Evolutionary conservation across 2,113 vertebrate species (phyloP).

Genomic region (Crotalus tigris): DNA sequence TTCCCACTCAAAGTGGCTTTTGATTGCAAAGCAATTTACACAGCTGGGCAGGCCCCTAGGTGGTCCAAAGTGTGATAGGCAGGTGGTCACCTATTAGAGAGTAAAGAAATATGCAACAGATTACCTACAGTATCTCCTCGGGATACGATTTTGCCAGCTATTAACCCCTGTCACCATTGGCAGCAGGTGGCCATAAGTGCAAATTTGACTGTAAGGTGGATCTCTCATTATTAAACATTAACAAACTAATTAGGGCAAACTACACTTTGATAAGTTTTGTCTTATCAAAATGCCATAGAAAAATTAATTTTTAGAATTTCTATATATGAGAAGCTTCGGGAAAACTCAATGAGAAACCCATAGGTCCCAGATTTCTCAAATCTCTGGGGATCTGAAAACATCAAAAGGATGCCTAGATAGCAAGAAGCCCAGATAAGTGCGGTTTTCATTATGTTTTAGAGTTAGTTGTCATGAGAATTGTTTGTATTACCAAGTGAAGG

Average conservation of each 20-base stretch:
- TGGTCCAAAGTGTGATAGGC: conserved; percentile 23
- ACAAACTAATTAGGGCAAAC: not conserved
- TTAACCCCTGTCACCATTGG: not conserved
- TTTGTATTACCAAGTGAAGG: not conserved
- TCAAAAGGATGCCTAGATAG: not conserved
- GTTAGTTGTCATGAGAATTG: not conserved
- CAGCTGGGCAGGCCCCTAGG: conserved; percentile 21
- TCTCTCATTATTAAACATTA: not conserved
- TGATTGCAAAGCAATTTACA: conserved; percentile 12
- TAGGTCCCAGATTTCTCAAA: not conserved
- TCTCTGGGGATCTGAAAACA: not conserved
- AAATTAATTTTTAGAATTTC: not conserved
- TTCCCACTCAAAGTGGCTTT: not conserved
- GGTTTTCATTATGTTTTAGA: not conserved
- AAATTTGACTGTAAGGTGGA: not conserved
- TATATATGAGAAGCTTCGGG: not conserved
- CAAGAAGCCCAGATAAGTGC: not conserved
- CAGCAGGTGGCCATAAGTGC: not conserved
- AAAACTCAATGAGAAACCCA: not conserved
- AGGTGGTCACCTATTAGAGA: conserved; percentile 13
- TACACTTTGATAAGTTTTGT: not conserved
- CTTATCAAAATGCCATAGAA: not conserved
- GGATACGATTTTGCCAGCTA: not conserved
- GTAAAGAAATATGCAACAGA: not conserved
- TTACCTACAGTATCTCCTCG: not conserved